These are phyloP conservation scores for Pseudococcus jackbeardsleyi DNA, from an alignment of 2,888 invertebrate species.

Conservation along the genomic window DNA sequence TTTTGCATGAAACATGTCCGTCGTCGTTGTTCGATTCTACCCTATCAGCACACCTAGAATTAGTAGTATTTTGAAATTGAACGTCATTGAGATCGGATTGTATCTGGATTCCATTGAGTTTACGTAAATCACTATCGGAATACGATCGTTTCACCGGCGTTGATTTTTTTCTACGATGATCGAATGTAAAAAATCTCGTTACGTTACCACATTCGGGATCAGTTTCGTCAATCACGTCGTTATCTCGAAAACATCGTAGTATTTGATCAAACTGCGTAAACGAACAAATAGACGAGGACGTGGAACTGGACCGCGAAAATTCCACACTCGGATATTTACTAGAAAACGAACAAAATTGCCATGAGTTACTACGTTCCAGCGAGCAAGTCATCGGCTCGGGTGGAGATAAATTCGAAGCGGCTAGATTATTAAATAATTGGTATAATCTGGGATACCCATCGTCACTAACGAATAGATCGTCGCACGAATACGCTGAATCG, in stretches of 20 bases:
- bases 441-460: constrained; percentile 34
- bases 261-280: constrained; percentile 32
- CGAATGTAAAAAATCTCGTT: background rate
- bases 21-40: background rate
- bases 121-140: constrained; percentile 37
- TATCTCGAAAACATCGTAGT: background rate
- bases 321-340: background rate
- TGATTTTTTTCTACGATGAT: constrained; percentile 10
- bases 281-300: constrained; percentile 34
- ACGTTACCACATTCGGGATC: background rate
- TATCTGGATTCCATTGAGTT: background rate
- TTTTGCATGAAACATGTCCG: constrained; percentile 4
- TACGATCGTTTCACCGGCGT: constrained; percentile 10
- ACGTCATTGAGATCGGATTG: background rate
- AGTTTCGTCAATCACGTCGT: background rate
- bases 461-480: constrained; percentile 32
- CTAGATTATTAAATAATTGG: constrained; percentile 35
- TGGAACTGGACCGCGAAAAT: background rate
- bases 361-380: constrained; percentile 59
- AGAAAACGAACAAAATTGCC: constrained; percentile 55
- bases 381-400: constrained; percentile 30
- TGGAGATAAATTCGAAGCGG: constrained; percentile 36
- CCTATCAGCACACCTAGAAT: background rate
- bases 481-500: constrained; percentile 2
- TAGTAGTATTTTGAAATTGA: background rate